A percentile compares a stretch with the other conserved stretches of the same genome.
Conservation (phyloP, 1,140 invertebrate genomes). For the Drosophila setifemur region DNA sequence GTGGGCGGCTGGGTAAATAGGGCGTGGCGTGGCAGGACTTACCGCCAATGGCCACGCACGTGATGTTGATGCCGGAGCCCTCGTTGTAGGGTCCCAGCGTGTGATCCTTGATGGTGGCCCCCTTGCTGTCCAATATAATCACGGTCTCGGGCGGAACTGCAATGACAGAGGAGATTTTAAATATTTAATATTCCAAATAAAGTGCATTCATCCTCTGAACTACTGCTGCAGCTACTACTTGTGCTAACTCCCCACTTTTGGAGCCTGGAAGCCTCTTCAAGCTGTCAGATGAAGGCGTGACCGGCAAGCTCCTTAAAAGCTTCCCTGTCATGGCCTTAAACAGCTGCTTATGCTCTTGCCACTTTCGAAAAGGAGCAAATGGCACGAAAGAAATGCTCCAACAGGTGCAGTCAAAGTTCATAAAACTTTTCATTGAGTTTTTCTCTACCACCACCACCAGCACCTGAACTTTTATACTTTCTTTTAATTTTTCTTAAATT, state of each 20-base stretch:
- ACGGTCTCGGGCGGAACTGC: constrained; percentile 90
- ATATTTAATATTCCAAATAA: not conserved
- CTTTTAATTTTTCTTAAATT: not conserved
- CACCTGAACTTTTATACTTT: not conserved
- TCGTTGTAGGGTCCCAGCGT: constrained; percentile 92
- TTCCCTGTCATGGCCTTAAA: constrained; percentile 13
- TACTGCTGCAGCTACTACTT: no score
- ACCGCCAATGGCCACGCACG: constrained; percentile 92
- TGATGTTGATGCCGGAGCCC: constrained; percentile 90
- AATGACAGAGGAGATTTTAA: not conserved
- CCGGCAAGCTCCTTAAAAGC: constrained; percentile 22
- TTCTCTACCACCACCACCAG: no score
- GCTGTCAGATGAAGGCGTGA: constrained; percentile 12
- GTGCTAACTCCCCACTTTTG: not conserved
- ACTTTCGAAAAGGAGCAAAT: constrained; percentile 16
- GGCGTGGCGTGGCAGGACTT: constrained; percentile 76
- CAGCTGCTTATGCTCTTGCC: constrained; percentile 31
- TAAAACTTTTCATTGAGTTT: no score
- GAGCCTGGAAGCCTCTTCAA: not conserved
- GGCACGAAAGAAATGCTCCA: not conserved
- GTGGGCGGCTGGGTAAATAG: not conserved
- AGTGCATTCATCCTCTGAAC: no score
- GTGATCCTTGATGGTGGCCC: constrained; percentile 87
- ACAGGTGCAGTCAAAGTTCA: constrained; percentile 22
- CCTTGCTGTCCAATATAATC: constrained; percentile 89